phyloP scores from a whole-genome alignment of 1,140 invertebrate genomes.

The Lepidotrigona ventralis region DNA sequence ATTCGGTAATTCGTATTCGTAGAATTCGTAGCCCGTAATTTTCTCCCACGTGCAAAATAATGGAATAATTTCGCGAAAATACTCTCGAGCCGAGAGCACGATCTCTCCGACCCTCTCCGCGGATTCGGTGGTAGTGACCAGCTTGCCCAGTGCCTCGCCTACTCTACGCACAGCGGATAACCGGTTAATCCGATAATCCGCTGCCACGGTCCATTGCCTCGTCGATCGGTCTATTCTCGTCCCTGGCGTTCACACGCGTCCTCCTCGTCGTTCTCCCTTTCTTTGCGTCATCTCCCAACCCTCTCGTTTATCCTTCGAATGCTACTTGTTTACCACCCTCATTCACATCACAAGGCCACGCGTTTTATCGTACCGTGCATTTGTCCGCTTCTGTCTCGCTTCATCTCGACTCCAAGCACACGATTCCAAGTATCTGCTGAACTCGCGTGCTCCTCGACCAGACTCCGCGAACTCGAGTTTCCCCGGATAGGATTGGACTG shows the following conservation, averaged over 20 bases:
- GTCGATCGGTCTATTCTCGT: conserved; percentile 45
- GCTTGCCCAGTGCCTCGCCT: neutral
- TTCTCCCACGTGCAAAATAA: neutral
- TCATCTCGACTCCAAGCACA: too few species aligned
- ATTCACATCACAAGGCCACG: neutral
- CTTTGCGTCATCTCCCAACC: too few species aligned
- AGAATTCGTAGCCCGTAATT: neutral
- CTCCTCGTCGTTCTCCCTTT: neutral
- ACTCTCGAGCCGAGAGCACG: neutral
- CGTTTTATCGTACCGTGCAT: neutral
- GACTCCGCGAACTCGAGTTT: too few species aligned
- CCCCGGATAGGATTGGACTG: too few species aligned
- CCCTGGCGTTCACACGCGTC: neutral
- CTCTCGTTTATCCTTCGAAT: conserved; percentile 4
- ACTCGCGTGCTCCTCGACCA: too few species aligned
- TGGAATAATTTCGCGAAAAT: neutral
- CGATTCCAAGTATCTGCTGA: too few species aligned
- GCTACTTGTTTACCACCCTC: neutral
- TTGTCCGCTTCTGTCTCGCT: neutral
- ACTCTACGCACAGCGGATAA: conserved; percentile 55
- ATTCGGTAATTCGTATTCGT: neutral
- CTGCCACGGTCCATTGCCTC: conserved; percentile 65
- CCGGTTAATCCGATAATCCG: conserved; percentile 72
- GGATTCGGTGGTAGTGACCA: conserved; percentile 38
- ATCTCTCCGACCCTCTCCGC: neutral